Evolutionary conservation across 2,888 invertebrate species (phyloP).

Genomic region (Acleris holmiana): DNA sequence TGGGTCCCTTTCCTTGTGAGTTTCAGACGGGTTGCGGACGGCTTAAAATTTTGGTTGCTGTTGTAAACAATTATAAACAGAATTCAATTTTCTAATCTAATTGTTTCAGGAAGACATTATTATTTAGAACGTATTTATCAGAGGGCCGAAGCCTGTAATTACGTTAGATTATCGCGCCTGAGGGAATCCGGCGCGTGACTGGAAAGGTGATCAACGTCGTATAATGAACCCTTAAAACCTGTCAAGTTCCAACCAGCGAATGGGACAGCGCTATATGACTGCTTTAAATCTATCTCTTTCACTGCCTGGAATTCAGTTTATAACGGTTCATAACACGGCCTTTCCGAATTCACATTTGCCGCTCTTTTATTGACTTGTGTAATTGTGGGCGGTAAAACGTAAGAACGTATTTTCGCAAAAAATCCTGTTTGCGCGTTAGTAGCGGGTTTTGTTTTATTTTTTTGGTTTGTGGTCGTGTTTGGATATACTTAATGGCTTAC

Average conservation of each 20-base stretch:
- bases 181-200: slow-evolving; percentile 51
- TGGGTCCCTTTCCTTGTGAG: too few species aligned
- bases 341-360: slow-evolving; percentile 45
- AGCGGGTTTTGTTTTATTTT: neutral
- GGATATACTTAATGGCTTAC: too few species aligned
- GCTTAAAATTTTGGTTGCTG: too few species aligned
- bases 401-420: neutral
- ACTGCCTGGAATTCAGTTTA: neutral
- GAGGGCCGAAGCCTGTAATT: slow-evolving; percentile 49
- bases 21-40: too few species aligned
- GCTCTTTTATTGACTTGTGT: slow-evolving; percentile 38
- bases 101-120: slow-evolving; percentile 5
- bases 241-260: too few species aligned
- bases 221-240: too few species aligned
- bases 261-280: too few species aligned
- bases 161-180: slow-evolving; percentile 55
- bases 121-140: slow-evolving; percentile 42
- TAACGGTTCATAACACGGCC: slow-evolving; percentile 7
- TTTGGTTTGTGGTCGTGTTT: neutral
- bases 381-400: slow-evolving; percentile 2
- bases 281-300: too few species aligned
- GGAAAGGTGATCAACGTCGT: slow-evolving; percentile 47
- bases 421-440: neutral
- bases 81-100: slow-evolving; percentile 4
- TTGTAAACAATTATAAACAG: too few species aligned